phyloP scores from a whole-genome alignment of 2,113 vertebrate genomes.

The Gavia stellata region DNA sequence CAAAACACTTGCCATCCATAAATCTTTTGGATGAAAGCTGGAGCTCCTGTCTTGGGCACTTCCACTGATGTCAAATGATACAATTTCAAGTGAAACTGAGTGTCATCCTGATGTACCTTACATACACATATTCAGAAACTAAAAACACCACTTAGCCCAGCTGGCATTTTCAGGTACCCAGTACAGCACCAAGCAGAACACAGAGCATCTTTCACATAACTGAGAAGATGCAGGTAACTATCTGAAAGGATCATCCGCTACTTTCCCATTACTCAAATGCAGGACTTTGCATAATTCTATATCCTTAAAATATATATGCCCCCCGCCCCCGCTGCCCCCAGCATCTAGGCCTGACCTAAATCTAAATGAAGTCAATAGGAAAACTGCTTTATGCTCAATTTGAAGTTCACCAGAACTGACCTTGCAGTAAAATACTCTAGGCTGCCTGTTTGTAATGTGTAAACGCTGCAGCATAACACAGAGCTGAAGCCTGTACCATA shows the following conservation, averaged over 20 bases:
- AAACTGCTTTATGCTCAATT: background rate
- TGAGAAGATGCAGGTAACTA: background rate
- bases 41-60: background rate
- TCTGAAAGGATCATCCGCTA: background rate
- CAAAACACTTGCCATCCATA: background rate
- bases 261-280: background rate
- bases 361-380: background rate
- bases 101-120: background rate
- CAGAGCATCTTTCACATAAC: background rate
- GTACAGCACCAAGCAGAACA: background rate
- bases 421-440: background rate
- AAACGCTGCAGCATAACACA: background rate
- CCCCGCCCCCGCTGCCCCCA: no score
- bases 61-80: background rate
- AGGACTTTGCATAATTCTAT: background rate
- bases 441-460: background rate
- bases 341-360: background rate
- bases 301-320: background rate
- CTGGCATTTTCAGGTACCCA: background rate
- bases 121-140: background rate
- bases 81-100: background rate
- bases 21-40: background rate
- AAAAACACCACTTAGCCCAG: background rate
- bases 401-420: background rate
- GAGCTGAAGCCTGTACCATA: background rate